Evolutionary conservation across 2,113 vertebrate species (phyloP).

Genomic region (Tylochromis polylepis): DNA sequence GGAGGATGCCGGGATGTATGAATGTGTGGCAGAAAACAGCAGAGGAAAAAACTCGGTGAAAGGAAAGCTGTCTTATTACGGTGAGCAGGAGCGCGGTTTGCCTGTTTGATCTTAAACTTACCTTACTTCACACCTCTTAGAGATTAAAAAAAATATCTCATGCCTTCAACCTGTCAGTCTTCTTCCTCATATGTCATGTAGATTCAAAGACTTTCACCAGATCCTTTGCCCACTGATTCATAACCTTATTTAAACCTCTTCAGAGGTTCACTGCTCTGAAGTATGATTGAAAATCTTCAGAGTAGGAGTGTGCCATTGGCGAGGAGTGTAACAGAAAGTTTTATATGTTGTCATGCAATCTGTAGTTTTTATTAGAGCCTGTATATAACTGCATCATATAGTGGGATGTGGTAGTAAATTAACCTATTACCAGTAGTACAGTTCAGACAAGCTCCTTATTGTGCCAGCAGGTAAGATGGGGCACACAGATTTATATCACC

Average conservation of each 20-base stretch:
- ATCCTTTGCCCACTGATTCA: background rate
- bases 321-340: constrained; percentile 15
- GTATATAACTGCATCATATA: constrained; percentile 50
- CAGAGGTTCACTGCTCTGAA: background rate
- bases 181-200: background rate
- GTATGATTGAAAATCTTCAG: constrained; percentile 1
- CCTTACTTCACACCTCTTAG: background rate
- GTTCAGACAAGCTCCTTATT: constrained; percentile 57
- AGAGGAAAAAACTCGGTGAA: constrained; percentile 84
- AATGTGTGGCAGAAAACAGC: constrained; percentile 88
- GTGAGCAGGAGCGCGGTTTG: constrained; percentile 67
- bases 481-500: constrained; percentile 52
- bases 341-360: constrained; percentile 51
- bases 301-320: background rate
- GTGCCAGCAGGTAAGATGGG: constrained; percentile 34
- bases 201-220: constrained; percentile 9
- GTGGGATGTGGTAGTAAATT: constrained; percentile 48
- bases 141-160: background rate
- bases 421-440: constrained; percentile 53
- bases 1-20: constrained; percentile 86
- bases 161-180: background rate
- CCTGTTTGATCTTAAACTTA: constrained; percentile 31
- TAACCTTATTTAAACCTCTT: background rate
- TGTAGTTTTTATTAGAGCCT: constrained; percentile 51
- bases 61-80: constrained; percentile 89